Evolutionary conservation across 2,113 vertebrate species (phyloP).

Genomic region (Chinchilla lanigera): DNA sequence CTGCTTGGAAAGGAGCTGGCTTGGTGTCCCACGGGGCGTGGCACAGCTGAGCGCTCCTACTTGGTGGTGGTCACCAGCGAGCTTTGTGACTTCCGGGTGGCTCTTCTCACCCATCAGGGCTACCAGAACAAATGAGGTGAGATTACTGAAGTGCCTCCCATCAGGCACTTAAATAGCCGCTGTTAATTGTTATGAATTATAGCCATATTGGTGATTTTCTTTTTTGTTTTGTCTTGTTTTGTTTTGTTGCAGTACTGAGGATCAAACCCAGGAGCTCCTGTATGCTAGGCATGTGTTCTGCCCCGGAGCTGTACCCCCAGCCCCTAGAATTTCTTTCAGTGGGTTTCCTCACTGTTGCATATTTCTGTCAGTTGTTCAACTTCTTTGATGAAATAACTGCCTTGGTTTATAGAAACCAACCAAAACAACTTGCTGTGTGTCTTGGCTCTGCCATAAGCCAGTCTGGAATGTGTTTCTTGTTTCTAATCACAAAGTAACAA

Average conservation of each 20-base stretch:
- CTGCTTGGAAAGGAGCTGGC: not conserved
- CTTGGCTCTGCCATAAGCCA: not conserved
- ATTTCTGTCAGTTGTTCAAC: not conserved
- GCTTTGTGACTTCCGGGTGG: rapidly evolving
- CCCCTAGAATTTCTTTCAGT: not conserved
- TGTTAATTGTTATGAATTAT: not conserved
- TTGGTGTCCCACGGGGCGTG: not conserved
- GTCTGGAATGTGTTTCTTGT: not conserved
- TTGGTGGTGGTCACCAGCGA: not conserved
- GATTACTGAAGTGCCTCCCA: not conserved
- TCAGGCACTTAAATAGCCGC: not conserved
- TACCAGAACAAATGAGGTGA: not conserved
- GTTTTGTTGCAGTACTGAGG: not conserved
- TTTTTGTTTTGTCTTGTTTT: not conserved
- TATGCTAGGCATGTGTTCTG: not conserved
- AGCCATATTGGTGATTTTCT: not conserved
- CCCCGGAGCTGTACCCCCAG: not conserved
- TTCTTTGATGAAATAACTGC: not conserved
- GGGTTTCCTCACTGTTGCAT: not conserved
- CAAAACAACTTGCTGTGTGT: not conserved
- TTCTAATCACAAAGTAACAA: not conserved
- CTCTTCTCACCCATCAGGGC: not conserved
- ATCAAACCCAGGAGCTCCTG: not conserved
- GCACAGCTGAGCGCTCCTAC: rapidly evolving
- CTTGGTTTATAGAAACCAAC: conserved; percentile 5